Percentiles rank a stretch among this genome's conserved stretches.
Evolutionary conservation across 2,888 invertebrate species (phyloP).

Genomic region (Rhopalosiphum nymphaeae): DNA sequence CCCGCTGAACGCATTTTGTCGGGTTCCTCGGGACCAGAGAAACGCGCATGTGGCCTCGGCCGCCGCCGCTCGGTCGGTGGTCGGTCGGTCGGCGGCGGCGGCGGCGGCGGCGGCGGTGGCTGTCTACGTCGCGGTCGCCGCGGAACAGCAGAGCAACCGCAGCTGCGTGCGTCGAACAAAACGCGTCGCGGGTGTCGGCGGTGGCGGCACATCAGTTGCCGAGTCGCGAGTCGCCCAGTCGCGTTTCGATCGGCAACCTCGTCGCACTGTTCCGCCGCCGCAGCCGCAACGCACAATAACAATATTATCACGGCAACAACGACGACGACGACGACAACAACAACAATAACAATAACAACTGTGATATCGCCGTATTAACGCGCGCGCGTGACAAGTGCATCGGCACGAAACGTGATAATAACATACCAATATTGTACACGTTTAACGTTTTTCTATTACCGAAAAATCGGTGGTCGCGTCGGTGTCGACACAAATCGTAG

Average conservation of each 20-base stretch:
- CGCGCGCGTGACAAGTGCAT: not conserved
- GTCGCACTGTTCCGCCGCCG: conserved; percentile 24
- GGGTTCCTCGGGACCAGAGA: not conserved
- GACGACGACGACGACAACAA: too few species aligned
- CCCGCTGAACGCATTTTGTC: not conserved
- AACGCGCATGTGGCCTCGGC: not conserved
- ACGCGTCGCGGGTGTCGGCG: conserved; percentile 27
- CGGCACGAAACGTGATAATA: not conserved
- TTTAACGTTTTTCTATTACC: not conserved
- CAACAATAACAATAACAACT: not conserved
- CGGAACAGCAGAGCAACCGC: not conserved
- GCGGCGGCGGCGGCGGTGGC: conserved; percentile 12
- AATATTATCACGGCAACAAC: not conserved
- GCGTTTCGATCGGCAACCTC: conserved; percentile 56
- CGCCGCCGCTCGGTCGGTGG: not conserved
- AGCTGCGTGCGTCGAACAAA: conserved; percentile 24
- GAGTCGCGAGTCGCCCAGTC: not conserved
- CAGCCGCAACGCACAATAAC: not conserved
- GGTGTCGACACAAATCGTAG: not conserved
- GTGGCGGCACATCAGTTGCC: conserved; percentile 12
- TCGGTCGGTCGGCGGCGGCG: not conserved
- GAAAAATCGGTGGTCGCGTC: not conserved
- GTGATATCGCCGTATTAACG: not conserved
- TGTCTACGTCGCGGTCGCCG: not conserved
- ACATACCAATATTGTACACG: not conserved